These are phyloP conservation scores for Tiliacea aurago DNA, from an alignment of 2,888 invertebrate genomes.

Conservation along the genomic window DNA sequence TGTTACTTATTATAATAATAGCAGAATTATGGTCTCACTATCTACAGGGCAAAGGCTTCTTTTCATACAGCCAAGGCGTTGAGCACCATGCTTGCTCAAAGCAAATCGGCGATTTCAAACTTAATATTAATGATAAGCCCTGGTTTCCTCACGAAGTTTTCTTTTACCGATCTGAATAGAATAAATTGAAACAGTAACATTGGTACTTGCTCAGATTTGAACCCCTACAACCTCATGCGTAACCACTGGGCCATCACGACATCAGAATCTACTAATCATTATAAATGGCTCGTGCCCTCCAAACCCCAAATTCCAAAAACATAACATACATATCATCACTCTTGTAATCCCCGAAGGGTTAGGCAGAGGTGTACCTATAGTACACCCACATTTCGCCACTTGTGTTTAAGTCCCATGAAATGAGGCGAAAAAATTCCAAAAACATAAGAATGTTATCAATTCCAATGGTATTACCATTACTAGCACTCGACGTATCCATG, in stretches of 20 bases:
- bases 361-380: not conserved
- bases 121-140: too few species aligned
- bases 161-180: not conserved
- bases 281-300: not conserved
- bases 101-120: too few species aligned
- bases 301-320: not conserved
- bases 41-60: too few species aligned
- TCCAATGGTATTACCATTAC: slow-evolving; percentile 11
- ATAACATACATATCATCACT: not conserved
- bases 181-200: not conserved
- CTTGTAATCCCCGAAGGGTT: not conserved
- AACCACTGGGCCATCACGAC: not conserved
- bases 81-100: too few species aligned
- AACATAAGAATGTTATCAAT: slow-evolving; percentile 28
- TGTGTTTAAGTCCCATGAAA: not conserved
- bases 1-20: not conserved
- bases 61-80: not conserved
- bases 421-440: not conserved
- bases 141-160: not conserved
- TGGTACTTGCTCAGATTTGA: not conserved
- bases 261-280: not conserved
- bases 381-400: not conserved
- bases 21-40: too few species aligned
- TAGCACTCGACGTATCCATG: slow-evolving; percentile 21
- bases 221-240: not conserved